A percentile compares a stretch with the other conserved stretches of the same genome.
Conservation (phyloP, 1,140 invertebrate genomes). For the Spodoptera frugiperda region DNA sequence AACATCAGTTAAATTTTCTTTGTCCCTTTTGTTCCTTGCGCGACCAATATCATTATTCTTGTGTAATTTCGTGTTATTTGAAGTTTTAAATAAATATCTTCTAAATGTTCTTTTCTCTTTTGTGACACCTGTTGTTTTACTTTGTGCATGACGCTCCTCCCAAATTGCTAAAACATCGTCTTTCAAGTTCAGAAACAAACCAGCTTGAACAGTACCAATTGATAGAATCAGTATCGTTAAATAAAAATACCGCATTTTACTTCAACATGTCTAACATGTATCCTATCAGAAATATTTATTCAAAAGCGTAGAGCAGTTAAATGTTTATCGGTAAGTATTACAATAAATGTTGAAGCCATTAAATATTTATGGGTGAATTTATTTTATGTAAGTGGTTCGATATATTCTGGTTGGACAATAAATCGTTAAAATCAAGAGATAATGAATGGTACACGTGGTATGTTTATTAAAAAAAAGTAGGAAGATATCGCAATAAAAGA, state of each 20-base stretch:
- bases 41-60: too few species aligned
- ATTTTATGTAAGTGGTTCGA: neutral
- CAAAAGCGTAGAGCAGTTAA: neutral
- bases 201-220: neutral
- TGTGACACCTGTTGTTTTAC: too few species aligned
- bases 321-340: slow-evolving; percentile 13
- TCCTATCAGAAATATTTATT: neutral
- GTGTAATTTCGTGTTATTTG: too few species aligned
- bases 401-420: neutral
- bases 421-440: too few species aligned
- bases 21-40: too few species aligned
- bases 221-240: slow-evolving; percentile 13
- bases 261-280: slow-evolving; percentile 46
- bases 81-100: too few species aligned
- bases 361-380: slow-evolving; percentile 18
- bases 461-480: too few species aligned
- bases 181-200: slow-evolving; percentile 47
- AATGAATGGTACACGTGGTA: too few species aligned
- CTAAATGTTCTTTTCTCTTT: too few species aligned
- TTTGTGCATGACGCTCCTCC: neutral
- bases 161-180: slow-evolving; percentile 43
- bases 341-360: slow-evolving; percentile 10
- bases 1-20: too few species aligned
- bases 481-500: too few species aligned
- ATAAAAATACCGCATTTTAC: slow-evolving; percentile 32